Percentiles rank a stretch among this genome's conserved stretches.
These are phyloP conservation scores for Oryzias dopingdopingensis DNA, from an alignment of 2,797 vertebrate genomes.

Conservation along the genomic window DNA sequence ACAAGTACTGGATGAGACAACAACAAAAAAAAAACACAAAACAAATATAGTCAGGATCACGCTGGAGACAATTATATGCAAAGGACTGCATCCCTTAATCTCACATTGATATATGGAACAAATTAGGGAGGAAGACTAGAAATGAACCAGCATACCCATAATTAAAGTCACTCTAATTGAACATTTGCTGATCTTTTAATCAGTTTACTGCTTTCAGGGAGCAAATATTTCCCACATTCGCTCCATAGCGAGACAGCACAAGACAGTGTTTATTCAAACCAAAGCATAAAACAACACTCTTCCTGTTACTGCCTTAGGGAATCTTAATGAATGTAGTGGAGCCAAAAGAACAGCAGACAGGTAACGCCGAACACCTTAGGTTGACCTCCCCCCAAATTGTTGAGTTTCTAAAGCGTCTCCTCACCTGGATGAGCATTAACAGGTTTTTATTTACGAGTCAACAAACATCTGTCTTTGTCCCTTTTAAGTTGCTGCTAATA, in stretches of 20 bases:
- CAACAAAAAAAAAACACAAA: not conserved
- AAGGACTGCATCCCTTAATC: conserved; percentile 2
- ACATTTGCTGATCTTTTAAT: conserved; percentile 19
- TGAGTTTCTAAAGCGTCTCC: not conserved
- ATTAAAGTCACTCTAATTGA: conserved; percentile 14
- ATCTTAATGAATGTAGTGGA: conserved; percentile 90
- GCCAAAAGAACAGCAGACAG: conserved; percentile 61
- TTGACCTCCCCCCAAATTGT: not conserved
- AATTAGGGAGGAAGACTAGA: conserved; percentile 6
- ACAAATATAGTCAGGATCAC: too few relatives aligned
- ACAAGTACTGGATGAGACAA: conserved; percentile 39
- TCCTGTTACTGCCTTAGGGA: conserved; percentile 70
- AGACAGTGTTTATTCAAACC: conserved; percentile 82
- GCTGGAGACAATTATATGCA: not conserved
- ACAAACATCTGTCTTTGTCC: not conserved
- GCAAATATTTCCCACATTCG: conserved; percentile 34
- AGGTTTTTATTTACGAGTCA: conserved; percentile 19
- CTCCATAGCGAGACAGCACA: conserved; percentile 59
- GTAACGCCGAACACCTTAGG: conserved; percentile 12
- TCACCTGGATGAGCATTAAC: conserved; percentile 26
- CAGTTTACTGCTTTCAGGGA: conserved; percentile 16
- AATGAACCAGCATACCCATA: conserved; percentile 18
- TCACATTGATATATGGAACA: not conserved
- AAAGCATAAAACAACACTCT: conserved; percentile 81
- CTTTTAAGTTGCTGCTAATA: conserved; percentile 41